phyloP scores from a whole-genome alignment of 2,113 vertebrate species.

The Tragulus kanchil region DNA sequence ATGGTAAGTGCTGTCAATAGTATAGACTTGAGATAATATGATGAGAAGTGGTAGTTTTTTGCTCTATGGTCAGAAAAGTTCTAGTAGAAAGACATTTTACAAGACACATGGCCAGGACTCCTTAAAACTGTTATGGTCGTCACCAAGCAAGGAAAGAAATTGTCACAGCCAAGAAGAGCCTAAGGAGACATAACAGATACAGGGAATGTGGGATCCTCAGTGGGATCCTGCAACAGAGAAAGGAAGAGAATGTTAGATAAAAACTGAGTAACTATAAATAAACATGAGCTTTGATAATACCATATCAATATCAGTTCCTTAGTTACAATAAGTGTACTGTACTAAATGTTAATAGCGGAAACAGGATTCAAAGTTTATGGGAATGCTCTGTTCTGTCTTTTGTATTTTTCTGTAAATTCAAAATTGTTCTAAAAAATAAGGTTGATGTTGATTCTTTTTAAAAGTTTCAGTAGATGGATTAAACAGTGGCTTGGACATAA shows the following conservation, averaged over 20 bases:
- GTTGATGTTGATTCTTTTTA: background rate
- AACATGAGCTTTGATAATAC: background rate
- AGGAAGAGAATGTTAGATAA: background rate
- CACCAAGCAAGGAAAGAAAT: background rate
- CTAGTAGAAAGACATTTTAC: background rate
- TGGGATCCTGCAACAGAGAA: background rate
- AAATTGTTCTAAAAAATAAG: background rate
- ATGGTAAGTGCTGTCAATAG: background rate
- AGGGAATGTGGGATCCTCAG: background rate
- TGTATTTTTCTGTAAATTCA: slow-evolving; percentile 5
- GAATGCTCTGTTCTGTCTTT: background rate
- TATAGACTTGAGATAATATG: background rate
- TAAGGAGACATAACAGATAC: background rate
- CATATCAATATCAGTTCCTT: background rate
- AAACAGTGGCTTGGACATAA: background rate
- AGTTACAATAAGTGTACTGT: background rate
- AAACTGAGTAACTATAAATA: background rate
- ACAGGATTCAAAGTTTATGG: background rate
- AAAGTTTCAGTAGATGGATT: background rate
- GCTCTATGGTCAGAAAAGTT: background rate
- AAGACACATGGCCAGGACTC: background rate
- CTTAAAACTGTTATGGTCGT: background rate
- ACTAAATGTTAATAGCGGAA: background rate
- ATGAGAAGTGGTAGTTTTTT: background rate
- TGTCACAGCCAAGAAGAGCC: background rate